A percentile compares a stretch with the other conserved stretches of the same genome.
These are phyloP conservation scores for Bubo blakistoni DNA, from an alignment of 2,113 vertebrate genomes.

Conservation along the genomic window DNA sequence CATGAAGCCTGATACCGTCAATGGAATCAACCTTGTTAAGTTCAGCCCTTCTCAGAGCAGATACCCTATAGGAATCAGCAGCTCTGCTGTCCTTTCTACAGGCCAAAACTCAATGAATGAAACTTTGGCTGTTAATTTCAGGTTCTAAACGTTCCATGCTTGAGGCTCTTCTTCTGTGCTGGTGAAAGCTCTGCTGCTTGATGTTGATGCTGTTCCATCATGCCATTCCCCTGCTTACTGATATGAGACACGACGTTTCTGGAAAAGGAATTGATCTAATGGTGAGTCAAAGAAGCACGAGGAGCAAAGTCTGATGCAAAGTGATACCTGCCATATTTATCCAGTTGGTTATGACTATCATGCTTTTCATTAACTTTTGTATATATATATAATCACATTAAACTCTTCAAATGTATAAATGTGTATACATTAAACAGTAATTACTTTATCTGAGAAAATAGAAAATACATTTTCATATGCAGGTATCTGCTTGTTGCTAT, in stretches of 20 bases:
- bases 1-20: background rate
- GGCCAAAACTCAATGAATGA: background rate
- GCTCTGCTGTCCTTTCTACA: background rate
- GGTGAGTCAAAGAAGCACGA: background rate
- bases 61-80: background rate
- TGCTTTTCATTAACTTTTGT: background rate
- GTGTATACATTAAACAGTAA: background rate
- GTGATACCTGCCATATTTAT: background rate
- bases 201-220: background rate
- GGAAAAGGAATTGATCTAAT: background rate
- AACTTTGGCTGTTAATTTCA: background rate
- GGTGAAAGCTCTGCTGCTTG: background rate
- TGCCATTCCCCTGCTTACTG: background rate
- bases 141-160: background rate
- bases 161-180: background rate
- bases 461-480: background rate
- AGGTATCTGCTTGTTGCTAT: background rate
- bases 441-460: background rate
- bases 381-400: background rate
- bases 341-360: background rate
- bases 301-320: background rate
- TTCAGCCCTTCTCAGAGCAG: background rate
- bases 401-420: background rate
- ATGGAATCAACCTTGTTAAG: background rate
- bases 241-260: background rate